Base-by-base conservation (phyloP, 2,113 vertebrate species). In the Benitochromis conjunctus region DNA sequence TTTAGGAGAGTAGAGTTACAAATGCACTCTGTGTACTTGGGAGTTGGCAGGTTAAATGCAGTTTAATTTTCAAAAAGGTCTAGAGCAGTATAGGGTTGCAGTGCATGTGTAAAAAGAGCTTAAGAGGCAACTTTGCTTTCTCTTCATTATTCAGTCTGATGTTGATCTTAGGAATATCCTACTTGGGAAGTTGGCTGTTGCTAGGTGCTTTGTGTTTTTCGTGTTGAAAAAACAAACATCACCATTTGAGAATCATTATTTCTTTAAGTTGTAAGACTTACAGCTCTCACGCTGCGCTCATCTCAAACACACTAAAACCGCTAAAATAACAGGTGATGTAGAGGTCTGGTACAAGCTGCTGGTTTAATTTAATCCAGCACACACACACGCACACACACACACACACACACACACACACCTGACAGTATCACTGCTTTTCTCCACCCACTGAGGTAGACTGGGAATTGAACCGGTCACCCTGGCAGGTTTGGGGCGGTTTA, bases 401-500 rank as follows among this genome's bases (percentile, higher is more conserved):
- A 62, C 5, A 36, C 55, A 14, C 1, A 19, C 58, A 34, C 9
- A 56, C 6, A 1, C 29, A 60, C 29, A 76, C 71, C 71, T 12
- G 81, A 56, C 56, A 16, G 29, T 48, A 60, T 55, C 43, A 14
- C 80, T 54, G 60, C 55, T 83, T 87, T 56, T 82, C 57, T 64
- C 56, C 31, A 43, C 9, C 51, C 36, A 48, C 51, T 18, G 83
- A 43, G 79, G 57, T 36, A 48, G 81, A 55, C 81, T 24, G 57
- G 85, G 84, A 86, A 55, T 80, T 77, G 85, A 90, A 85, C 77
- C 34, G 3, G 34, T 87, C 87, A 56, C 74, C 74, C 57, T 36
- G 86, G 78, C 79, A 84, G 46, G 41, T 88, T 58, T 5, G 57
- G 69, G 87, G 55, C 55, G 41, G 74, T 88, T 92, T 88, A 86